Evolutionary conservation across 1,140 invertebrate genomes (phyloP), one percentile per base, ranked within the genome.

Genomic region (Laupala kohalensis): DNA sequence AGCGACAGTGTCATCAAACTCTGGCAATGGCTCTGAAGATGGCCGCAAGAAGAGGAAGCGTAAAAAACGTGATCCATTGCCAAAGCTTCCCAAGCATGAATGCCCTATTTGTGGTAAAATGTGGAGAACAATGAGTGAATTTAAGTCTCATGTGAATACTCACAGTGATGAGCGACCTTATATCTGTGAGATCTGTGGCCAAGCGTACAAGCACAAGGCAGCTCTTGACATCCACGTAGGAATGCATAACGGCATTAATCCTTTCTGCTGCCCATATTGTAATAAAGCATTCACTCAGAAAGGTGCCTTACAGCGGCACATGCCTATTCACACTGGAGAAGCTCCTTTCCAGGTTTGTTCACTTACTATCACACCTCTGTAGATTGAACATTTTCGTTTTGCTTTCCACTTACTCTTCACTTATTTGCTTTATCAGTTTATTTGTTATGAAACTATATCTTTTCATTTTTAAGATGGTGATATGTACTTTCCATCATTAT

Each of bases 271-370:
- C 79, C 83, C 83, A 70, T 86, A 88, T 77, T 94, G 92, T 78
- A 86, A 87, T n/a, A 93, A 93, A 79, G 83, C 84, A 73, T 91
- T 91, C 75, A 88, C 87, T 2, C 88, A 89, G 71, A 90, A 90
- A 78, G 84, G 84, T 4, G 86, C 86, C 4, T 78, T 90, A 26
- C 83, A 84, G 75, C 82, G 88, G 75, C 88, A 90, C 76, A 81
- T 88, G 75, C 84, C 86, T 15, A 87, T 89, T 71, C 88, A 90
- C 77, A 89, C 87, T 0, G 87, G 87, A 13, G 87, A 88, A 78
- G 84, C 84, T 12, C 87, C 86, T 25, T 87, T 86, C 77, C 84
- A 86, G 81, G 84, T 84, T 74, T 69, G 67, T 29, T 28, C 15
- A 25, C 9, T 66, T 53, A n/a, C n/a, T n/a, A n/a, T n/a, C n/a